Evolutionary conservation across 2,888 invertebrate genomes (phyloP), one percentile per base, ranked within the genome.

Genomic region (Petrolisthes manimaculis): DNA sequence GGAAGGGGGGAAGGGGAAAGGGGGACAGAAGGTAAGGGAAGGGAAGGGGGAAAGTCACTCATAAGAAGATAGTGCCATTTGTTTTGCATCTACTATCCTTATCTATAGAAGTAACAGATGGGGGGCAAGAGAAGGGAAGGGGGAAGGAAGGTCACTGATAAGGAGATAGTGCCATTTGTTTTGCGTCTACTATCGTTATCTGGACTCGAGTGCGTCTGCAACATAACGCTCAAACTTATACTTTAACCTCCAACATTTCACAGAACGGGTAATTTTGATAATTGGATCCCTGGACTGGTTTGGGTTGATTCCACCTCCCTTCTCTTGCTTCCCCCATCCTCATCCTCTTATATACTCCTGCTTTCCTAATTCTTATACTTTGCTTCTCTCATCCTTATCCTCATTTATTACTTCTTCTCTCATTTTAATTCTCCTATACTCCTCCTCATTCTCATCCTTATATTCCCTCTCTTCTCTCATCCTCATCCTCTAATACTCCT

Each of bases 211-310:
- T 37, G 37, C 37, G 37, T 37, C 37, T 37, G 37, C 37, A 37
- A 37, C 37, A 37, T 37, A 37, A 37, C 37, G 37, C 37, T 37
- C 37, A 37, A 37, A 37, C 37, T 37, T n/a, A 71, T 71, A 71
- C 71, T 71, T 71, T 71, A n/a, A n/a, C 18, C 21, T 6, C 18
- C 53, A 67, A 67, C 71, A 54, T 83, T 83, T 83, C 83, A 83
- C 71, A 83, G 71, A 74, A 83, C 37, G 54, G 51, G 82, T 82
- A 82, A 82, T 82, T 82, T 69, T 69, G 82, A 82, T 82, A 67
- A 82, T 82, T 61, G 69, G 82, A 82, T 82, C 69, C 9, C 51
- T 2, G 69, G 51, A 82, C 82, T 69, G 82, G 82, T 82, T 82
- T 69, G 5, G 69, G 82, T 69, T 2, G 69, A 67, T 82, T 82